These are phyloP conservation scores for Psephotus haematonotus DNA, from an alignment of 2,113 vertebrate genomes.

Conservation along the genomic window DNA sequence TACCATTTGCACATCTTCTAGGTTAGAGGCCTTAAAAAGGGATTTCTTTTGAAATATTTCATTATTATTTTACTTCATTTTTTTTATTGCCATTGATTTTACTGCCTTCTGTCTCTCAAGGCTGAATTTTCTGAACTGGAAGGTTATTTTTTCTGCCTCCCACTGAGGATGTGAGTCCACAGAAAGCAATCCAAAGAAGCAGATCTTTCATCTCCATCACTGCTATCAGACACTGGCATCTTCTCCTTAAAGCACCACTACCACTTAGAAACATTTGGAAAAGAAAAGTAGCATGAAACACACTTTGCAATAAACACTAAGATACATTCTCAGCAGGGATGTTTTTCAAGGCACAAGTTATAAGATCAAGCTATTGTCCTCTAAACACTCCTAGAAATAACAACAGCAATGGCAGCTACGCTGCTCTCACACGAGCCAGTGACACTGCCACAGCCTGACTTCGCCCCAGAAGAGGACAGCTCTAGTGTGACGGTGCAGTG, in stretches of 20 bases:
- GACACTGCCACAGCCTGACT: background rate
- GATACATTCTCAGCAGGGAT: background rate
- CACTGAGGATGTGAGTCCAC: background rate
- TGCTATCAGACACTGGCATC: rapidly evolving
- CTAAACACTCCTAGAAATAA: background rate
- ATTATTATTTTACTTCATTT: background rate
- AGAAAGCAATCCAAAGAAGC: background rate
- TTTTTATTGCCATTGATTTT: background rate
- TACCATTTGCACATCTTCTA: background rate
- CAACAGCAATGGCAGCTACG: background rate
- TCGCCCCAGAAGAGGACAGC: background rate
- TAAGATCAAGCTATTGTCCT: background rate
- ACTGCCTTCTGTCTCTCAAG: background rate
- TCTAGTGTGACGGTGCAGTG: background rate
- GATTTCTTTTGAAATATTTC: background rate
- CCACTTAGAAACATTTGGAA: background rate
- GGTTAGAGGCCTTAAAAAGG: background rate
- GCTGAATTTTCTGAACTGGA: background rate
- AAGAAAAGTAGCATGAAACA: background rate
- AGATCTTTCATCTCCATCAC: background rate
- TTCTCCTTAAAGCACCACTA: background rate
- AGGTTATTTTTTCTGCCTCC: background rate
- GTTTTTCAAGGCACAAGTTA: background rate
- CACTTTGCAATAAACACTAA: background rate
- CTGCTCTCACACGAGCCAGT: background rate